A percentile compares a stretch with the other conserved stretches of the same genome.
Conservation (phyloP, 2,113 vertebrate species). For the Crocuta crocuta region DNA sequence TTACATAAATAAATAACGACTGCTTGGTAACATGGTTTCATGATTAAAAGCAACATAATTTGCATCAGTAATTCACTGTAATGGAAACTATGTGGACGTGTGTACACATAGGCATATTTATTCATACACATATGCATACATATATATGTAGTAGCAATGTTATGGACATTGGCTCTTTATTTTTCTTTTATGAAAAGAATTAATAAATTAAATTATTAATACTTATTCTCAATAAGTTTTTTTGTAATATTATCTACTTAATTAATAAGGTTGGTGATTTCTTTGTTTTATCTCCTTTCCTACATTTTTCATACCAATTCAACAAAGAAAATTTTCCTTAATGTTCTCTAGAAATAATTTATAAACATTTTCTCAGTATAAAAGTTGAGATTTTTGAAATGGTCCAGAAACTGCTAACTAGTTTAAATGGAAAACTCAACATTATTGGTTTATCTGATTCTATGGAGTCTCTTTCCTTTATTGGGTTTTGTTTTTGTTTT, state of each 20-base stretch:
- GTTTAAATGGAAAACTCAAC: neutral
- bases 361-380: neutral
- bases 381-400: neutral
- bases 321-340: neutral
- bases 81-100: neutral
- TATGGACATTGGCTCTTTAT: neutral
- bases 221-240: neutral
- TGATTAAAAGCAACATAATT: neutral
- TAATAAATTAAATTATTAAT: neutral
- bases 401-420: neutral
- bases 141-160: neutral
- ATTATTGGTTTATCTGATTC: neutral
- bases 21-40: neutral
- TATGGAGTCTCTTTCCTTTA: neutral
- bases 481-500: neutral
- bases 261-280: neutral
- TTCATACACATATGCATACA: neutral
- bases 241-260: neutral
- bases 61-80: neutral
- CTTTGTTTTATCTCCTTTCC: neutral
- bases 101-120: neutral
- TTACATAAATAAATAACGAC: neutral
- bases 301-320: neutral
- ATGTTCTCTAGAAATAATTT: conserved; percentile 1
- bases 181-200: neutral